phyloP scores from a whole-genome alignment of 2,797 vertebrate genomes.

The Diceros bicornis region DNA sequence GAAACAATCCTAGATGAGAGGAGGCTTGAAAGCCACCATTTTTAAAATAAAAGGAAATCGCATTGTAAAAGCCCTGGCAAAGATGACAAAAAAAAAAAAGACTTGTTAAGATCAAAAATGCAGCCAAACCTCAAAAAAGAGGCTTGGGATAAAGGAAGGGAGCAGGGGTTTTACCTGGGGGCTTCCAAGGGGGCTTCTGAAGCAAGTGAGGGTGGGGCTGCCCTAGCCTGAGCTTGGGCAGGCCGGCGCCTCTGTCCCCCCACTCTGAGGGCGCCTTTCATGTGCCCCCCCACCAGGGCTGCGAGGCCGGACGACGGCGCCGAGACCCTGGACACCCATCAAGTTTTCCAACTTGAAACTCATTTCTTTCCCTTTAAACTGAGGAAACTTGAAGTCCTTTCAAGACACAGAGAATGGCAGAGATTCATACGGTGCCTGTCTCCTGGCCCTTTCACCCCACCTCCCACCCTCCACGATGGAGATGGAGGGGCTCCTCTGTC shows the following conservation, averaged over 20 bases:
- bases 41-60: conserved; percentile 87
- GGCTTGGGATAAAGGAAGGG: conserved; percentile 83
- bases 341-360: conserved; percentile 79
- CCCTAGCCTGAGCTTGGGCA: conserved; percentile 78
- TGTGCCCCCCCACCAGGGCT: conserved; percentile 67
- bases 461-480: rapidly evolving
- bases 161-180: conserved; percentile 80
- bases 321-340: conserved; percentile 72
- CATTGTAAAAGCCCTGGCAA: conserved; percentile 88
- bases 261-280: conserved; percentile 78
- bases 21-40: conserved; percentile 80
- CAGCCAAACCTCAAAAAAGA: conserved; percentile 87
- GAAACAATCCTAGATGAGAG: conserved; percentile 89
- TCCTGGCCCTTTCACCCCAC: not conserved
- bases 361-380: conserved; percentile 78
- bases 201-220: conserved; percentile 54
- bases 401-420: conserved; percentile 68
- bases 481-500: not conserved
- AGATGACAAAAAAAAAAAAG: conserved; percentile 85
- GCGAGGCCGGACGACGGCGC: conserved; percentile 41
- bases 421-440: not conserved
- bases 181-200: conserved; percentile 87
- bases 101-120: conserved; percentile 89
- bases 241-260: conserved; percentile 71
- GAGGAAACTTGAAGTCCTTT: conserved; percentile 73